Percentiles rank a stretch among this genome's conserved stretches.
These are phyloP conservation scores for Eulithis testata DNA, from an alignment of 2,888 invertebrate species.

Conservation along the genomic window DNA sequence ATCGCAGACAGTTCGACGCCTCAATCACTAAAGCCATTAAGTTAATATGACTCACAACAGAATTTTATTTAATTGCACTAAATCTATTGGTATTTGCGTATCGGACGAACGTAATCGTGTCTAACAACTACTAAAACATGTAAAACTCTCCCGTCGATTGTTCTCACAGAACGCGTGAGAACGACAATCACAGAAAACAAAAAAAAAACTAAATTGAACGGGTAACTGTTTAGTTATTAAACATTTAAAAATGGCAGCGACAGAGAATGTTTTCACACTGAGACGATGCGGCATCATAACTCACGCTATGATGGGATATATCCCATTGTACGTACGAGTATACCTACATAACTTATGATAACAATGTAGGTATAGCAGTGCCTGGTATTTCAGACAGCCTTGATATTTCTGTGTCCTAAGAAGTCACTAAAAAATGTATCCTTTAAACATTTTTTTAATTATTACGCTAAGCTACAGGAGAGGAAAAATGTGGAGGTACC, in stretches of 20 bases:
- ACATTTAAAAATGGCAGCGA: conserved; percentile 71
- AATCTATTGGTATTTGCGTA: conserved; percentile 65
- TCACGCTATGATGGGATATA: neutral
- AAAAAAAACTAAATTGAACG: conserved; percentile 49
- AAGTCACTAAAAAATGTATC: too few relatives aligned
- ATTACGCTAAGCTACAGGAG: too few relatives aligned
- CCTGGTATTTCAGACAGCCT: neutral
- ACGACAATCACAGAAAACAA: conserved; percentile 65
- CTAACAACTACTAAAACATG: conserved; percentile 64
- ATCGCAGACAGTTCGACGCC: conserved; percentile 41
- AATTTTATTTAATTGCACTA: conserved; percentile 45
- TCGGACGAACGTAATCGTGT: conserved; percentile 64
- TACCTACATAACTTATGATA: neutral
- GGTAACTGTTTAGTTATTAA: conserved; percentile 78
- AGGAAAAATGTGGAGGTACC: too few relatives aligned
- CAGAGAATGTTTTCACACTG: conserved; percentile 34
- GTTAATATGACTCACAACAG: conserved; percentile 43
- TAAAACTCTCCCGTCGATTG: conserved; percentile 62
- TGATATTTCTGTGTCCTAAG: too few relatives aligned
- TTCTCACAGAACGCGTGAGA: conserved; percentile 80
- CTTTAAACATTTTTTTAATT: too few relatives aligned
- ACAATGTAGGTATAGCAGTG: too few relatives aligned
- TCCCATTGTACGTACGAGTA: too few relatives aligned
- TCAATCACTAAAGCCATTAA: conserved; percentile 38
- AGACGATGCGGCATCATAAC: conserved; percentile 7